Percentiles rank a stretch among this genome's conserved stretches.
These are phyloP conservation scores for Pseudorhiza aurosa DNA, from an alignment of 30 jellyfish, hydroid and myxozoan species.

Conservation along the genomic window DNA sequence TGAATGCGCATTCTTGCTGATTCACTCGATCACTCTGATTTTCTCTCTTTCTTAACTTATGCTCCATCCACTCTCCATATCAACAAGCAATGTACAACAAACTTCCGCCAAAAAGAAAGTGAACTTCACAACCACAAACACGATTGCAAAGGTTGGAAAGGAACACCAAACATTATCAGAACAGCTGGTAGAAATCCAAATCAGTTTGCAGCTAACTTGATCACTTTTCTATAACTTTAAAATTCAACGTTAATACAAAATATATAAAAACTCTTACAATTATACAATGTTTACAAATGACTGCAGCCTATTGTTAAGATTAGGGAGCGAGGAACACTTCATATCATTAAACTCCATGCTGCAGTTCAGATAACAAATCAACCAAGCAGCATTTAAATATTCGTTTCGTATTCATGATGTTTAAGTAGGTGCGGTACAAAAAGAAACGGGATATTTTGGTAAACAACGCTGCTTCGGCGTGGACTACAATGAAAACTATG, in stretches of 20 bases:
- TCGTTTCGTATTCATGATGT: not conserved
- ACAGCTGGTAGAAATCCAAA: not conserved
- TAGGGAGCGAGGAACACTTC: not conserved
- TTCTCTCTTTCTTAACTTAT: too few species aligned
- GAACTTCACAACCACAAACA: too few species aligned
- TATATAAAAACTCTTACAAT: constrained; percentile 37
- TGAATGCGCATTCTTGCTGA: too few species aligned
- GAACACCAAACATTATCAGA: not conserved
- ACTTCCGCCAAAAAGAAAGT: too few species aligned
- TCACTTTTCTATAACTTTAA: constrained; percentile 7
- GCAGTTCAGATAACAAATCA: not conserved
- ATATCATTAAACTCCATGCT: too few species aligned
- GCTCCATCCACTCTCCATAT: too few species aligned
- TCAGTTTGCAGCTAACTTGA: constrained; percentile 5
- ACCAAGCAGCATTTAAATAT: not conserved
- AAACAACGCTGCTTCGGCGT: too few species aligned
- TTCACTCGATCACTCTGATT: too few species aligned
- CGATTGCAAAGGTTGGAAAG: not conserved
- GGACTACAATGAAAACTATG: too few species aligned
- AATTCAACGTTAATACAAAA: constrained; percentile 33
- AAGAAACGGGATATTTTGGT: too few species aligned
- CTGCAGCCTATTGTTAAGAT: not conserved
- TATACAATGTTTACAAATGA: constrained; percentile 44
- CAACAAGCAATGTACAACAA: too few species aligned
- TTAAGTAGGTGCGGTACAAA: too few species aligned